Percentiles rank a stretch among this genome's conserved stretches.
Evolutionary conservation across 2,888 invertebrate species (phyloP).

Genomic region (Polydrusus tereticollis): DNA sequence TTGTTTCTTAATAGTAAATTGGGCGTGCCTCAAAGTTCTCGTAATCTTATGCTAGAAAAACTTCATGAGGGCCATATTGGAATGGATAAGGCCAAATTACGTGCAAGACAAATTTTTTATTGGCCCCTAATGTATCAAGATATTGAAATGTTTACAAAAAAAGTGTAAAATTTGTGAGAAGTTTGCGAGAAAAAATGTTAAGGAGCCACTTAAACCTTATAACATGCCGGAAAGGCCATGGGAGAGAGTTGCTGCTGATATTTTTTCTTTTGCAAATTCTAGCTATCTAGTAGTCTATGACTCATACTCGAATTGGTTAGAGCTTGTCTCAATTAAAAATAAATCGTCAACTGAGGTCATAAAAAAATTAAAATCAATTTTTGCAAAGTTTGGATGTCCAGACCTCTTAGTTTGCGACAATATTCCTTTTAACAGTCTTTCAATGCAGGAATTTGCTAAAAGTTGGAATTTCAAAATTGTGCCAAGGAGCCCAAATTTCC

Average conservation of each 20-base stretch:
- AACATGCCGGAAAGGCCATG: slow-evolving; percentile 27
- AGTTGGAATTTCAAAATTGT: too few relatives aligned
- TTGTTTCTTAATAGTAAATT: not conserved
- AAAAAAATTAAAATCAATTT: slow-evolving; percentile 7
- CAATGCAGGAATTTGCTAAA: too few relatives aligned
- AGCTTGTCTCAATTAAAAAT: slow-evolving; percentile 10
- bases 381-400: not conserved
- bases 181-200: too few relatives aligned
- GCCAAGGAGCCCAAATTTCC: slow-evolving; percentile 21
- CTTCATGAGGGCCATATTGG: not conserved
- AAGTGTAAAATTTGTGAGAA: slow-evolving; percentile 6
- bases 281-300: too few relatives aligned
- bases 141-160: slow-evolving; percentile 7
- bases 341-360: slow-evolving; percentile 8
- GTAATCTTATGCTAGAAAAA: too few relatives aligned
- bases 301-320: too few relatives aligned
- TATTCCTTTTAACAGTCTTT: too few relatives aligned
- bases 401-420: not conserved
- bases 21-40: too few relatives aligned
- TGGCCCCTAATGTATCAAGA: too few relatives aligned
- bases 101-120: slow-evolving; percentile 2
- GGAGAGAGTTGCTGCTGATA: slow-evolving; percentile 11
- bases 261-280: slow-evolving; percentile 25
- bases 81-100: slow-evolving; percentile 2
- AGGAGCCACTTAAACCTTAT: too few relatives aligned